Percentiles rank a stretch among this genome's conserved stretches.
phyloP scores from a whole-genome alignment of 2,797 vertebrate genomes.

The Luscinia luscinia region DNA sequence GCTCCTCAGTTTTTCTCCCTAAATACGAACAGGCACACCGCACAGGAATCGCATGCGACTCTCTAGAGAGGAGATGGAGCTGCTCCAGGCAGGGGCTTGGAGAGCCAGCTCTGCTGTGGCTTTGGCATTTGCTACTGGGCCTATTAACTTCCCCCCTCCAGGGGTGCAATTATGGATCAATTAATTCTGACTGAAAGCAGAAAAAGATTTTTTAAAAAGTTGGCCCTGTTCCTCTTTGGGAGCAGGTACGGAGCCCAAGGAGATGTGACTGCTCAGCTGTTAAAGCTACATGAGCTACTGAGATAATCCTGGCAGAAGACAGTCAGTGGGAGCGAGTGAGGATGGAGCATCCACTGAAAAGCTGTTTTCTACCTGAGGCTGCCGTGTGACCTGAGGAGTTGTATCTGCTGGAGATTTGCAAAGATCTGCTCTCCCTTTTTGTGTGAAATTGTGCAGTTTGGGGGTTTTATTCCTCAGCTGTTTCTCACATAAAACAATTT shows the following conservation, averaged over 20 bases:
- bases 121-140: constrained; percentile 55
- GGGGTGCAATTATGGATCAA: constrained; percentile 40
- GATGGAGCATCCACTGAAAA: not conserved
- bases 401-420: not conserved
- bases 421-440: not conserved
- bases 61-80: constrained; percentile 41
- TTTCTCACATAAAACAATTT: not conserved
- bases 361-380: not conserved
- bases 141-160: constrained; percentile 59
- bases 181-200: constrained; percentile 38
- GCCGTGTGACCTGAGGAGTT: not conserved
- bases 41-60: not conserved
- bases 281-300: not conserved
- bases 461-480: not conserved
- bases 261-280: constrained; percentile 61
- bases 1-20: constrained; percentile 39
- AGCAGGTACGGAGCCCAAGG: constrained; percentile 42
- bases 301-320: constrained; percentile 33
- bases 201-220: not conserved
- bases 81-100: constrained; percentile 41
- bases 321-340: not conserved
- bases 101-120: constrained; percentile 50
- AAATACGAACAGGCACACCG: not conserved
- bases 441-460: not conserved
- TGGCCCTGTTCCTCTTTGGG: constrained; percentile 10